A percentile compares a stretch with the other conserved stretches of the same genome.
Conservation (phyloP, 2,888 invertebrate genomes). For the Cecidostiba fungosa region DNA sequence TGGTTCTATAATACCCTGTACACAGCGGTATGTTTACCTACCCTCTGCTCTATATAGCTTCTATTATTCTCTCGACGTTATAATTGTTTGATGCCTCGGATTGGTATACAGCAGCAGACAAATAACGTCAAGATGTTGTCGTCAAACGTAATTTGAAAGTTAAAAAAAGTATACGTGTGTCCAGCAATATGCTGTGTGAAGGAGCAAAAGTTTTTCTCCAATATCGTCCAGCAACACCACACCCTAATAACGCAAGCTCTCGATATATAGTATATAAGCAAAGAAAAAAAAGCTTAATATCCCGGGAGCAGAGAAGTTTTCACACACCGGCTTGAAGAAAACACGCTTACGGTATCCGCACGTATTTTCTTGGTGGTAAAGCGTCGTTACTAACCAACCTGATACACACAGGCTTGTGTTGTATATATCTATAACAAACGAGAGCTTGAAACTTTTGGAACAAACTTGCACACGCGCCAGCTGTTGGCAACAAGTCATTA, state of each 20-base stretch:
- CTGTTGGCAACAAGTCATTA: conserved; percentile 49
- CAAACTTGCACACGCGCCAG: conserved; percentile 42
- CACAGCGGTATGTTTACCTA: too few species aligned
- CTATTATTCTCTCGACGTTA: neutral
- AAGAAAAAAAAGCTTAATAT: neutral
- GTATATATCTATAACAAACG: neutral
- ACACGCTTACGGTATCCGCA: neutral
- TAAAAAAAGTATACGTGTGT: too few species aligned
- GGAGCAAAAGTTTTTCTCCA: neutral
- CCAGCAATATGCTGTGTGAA: too few species aligned
- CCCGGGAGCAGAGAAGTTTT: neutral
- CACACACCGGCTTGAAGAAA: neutral
- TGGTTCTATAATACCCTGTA: too few species aligned
- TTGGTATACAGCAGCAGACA: too few species aligned
- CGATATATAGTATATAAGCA: neutral
- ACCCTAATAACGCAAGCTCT: conserved; percentile 12
- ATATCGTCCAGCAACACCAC: neutral
- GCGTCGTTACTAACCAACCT: conserved; percentile 5
- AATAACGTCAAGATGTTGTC: too few species aligned
- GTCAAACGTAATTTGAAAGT: too few species aligned
- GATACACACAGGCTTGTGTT: neutral
- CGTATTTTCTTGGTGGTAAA: neutral
- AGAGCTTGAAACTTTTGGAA: conserved; percentile 16
- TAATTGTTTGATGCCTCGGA: too few species aligned
- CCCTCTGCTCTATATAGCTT: neutral